Percentiles rank a stretch among this genome's conserved stretches.
Conservation (phyloP, 2,113 vertebrate species). For the Chloropsis cyanopogon region DNA sequence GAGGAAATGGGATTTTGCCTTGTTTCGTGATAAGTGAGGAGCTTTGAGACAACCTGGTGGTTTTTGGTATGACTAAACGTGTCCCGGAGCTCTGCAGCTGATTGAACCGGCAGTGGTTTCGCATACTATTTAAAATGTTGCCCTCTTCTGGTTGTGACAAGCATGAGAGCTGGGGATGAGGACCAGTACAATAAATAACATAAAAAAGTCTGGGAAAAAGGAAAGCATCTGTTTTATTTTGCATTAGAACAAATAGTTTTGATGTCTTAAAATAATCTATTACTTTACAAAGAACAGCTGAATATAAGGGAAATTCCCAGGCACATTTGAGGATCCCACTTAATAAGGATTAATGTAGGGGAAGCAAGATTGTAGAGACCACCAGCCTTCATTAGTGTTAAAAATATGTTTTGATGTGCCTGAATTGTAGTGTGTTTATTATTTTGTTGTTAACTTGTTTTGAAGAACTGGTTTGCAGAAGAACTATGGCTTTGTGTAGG, state of each 20-base stretch:
- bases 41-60: background rate
- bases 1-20: background rate
- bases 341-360: background rate
- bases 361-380: background rate
- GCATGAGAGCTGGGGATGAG: background rate
- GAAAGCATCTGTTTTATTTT: background rate
- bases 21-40: background rate
- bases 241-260: background rate
- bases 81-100: background rate
- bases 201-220: accelerated
- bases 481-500: too few species aligned
- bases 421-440: background rate
- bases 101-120: background rate
- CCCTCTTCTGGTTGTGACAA: constrained; percentile 66
- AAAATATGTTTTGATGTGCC: background rate
- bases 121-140: constrained; percentile 44
- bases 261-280: background rate
- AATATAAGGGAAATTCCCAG: background rate
- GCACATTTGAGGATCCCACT: background rate
- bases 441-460: background rate
- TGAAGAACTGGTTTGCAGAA: background rate
- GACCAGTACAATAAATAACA: background rate
- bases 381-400: background rate
- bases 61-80: background rate
- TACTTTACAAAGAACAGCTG: background rate